Percentiles rank a stretch among this genome's conserved stretches.
These are phyloP conservation scores for Drosophila guanche DNA, from an alignment of 1,140 invertebrate genomes.

Conservation along the genomic window DNA sequence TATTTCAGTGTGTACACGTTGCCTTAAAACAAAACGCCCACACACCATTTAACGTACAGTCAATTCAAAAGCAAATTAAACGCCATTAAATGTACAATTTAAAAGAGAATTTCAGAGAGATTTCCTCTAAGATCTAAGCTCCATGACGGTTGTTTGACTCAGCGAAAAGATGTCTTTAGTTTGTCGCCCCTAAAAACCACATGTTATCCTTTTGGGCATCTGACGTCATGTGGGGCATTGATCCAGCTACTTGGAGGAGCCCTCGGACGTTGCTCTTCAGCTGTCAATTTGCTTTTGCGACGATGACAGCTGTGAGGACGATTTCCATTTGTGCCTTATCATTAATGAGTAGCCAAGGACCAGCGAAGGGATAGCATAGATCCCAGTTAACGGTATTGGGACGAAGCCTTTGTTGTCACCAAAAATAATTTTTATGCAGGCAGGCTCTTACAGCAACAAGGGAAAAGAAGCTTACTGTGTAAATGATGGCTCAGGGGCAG, in stretches of 20 bases:
- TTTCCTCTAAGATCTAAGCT: too few species aligned
- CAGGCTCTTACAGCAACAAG: slow-evolving; percentile 16
- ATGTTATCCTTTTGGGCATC: slow-evolving; percentile 12
- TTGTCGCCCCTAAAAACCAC: background rate
- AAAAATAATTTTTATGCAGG: slow-evolving; percentile 62
- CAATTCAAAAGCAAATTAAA: too few species aligned
- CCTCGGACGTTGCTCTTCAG: slow-evolving; percentile 30
- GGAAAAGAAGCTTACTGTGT: slow-evolving; percentile 9
- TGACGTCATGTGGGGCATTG: slow-evolving; percentile 49
- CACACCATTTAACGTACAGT: too few species aligned
- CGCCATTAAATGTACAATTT: too few species aligned
- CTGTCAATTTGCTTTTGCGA: slow-evolving; percentile 34
- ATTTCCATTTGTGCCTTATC: slow-evolving; percentile 38
- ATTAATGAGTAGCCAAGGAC: slow-evolving; percentile 15
- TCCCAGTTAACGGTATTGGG: slow-evolving; percentile 18
- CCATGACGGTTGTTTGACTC: background rate
- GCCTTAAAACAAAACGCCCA: too few species aligned
- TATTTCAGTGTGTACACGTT: too few species aligned
- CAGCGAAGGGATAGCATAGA: slow-evolving; percentile 15
- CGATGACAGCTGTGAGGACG: slow-evolving; percentile 54
- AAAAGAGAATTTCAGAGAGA: too few species aligned
- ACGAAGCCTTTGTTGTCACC: slow-evolving; percentile 44
- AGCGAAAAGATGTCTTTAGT: background rate
- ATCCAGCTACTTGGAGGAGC: slow-evolving; percentile 11
- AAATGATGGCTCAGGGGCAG: slow-evolving; percentile 12